Conservation (phyloP, 2,888 invertebrate species). For the Troides aeacus region DNA sequence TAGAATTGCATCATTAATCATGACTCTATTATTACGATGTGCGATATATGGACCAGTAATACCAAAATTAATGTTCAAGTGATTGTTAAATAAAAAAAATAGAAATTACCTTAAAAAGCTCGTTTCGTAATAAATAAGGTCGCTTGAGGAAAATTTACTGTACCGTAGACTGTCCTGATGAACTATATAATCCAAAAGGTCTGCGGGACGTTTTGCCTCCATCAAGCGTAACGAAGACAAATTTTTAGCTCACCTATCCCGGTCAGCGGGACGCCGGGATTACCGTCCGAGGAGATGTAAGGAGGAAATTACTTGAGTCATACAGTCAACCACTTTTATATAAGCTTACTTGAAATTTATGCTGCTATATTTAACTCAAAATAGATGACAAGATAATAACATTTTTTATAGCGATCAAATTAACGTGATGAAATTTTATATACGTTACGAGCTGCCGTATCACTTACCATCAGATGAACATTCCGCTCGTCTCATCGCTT, state of each 20-base stretch:
- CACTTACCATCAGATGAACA: too few species aligned
- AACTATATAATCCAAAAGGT: slow-evolving; percentile 48
- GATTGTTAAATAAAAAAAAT: not conserved
- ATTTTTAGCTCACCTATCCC: slow-evolving; percentile 54
- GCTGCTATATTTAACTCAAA: not conserved
- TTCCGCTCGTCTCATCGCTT: too few species aligned
- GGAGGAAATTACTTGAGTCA: slow-evolving; percentile 31
- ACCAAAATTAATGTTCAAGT: too few species aligned
- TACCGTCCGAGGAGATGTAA: slow-evolving; percentile 34
- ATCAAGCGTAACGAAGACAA: slow-evolving; percentile 65
- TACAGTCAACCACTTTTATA: slow-evolving; percentile 21
- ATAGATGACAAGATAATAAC: not conserved
- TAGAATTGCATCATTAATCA: too few species aligned
- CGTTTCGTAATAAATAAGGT: slow-evolving; percentile 1
- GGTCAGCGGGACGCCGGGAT: slow-evolving; percentile 38
- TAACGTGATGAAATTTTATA: too few species aligned
- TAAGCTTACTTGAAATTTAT: slow-evolving; percentile 1
- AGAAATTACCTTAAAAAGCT: not conserved
- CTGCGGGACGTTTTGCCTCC: slow-evolving; percentile 48
- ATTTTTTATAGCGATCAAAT: too few species aligned
- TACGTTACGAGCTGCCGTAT: too few species aligned
- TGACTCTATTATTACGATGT: too few species aligned
- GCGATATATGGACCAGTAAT: too few species aligned
- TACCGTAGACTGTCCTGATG: slow-evolving; percentile 39
- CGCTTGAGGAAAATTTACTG: slow-evolving; percentile 31